Conservation (phyloP, 2,113 vertebrate genomes). For the Ivindomyrus marchei region DNA sequence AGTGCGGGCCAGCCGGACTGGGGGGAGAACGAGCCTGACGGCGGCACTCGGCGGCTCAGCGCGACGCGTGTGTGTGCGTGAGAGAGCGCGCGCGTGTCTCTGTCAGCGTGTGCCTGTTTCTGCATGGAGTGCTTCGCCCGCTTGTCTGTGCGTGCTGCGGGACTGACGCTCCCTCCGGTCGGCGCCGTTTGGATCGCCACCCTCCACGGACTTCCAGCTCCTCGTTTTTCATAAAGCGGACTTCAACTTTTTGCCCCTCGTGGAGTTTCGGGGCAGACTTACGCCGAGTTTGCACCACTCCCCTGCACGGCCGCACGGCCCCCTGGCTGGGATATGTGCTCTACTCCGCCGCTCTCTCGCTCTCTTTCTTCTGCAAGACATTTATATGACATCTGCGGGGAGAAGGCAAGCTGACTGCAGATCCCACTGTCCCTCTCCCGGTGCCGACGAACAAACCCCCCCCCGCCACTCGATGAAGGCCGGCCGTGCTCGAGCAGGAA, state of each 20-base stretch:
- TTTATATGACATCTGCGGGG: background rate
- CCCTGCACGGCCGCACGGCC: too few species aligned
- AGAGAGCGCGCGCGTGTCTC: background rate
- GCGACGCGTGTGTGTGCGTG: background rate
- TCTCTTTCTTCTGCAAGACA: background rate
- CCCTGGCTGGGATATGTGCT: background rate
- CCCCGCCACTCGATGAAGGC: slow-evolving; percentile 54
- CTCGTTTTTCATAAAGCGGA: background rate
- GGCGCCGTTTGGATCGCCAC: background rate
- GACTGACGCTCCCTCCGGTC: background rate
- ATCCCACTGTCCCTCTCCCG: slow-evolving; percentile 8
- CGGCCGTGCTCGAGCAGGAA: slow-evolving; percentile 63
- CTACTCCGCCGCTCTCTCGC: background rate
- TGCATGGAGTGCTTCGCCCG: background rate
- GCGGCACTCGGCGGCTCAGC: slow-evolving; percentile 22
- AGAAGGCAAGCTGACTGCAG: slow-evolving; percentile 7
- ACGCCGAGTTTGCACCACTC: background rate
- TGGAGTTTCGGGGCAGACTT: background rate
- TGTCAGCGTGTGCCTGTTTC: background rate
- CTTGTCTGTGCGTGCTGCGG: background rate
- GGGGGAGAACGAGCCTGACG: slow-evolving; percentile 29
- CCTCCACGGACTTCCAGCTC: too few species aligned
- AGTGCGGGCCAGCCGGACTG: slow-evolving; percentile 40
- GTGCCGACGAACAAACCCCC: slow-evolving; percentile 23
- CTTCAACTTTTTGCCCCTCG: background rate